phyloP scores from a whole-genome alignment of 2,797 vertebrate species.

The Phataginus tetradactyla region DNA sequence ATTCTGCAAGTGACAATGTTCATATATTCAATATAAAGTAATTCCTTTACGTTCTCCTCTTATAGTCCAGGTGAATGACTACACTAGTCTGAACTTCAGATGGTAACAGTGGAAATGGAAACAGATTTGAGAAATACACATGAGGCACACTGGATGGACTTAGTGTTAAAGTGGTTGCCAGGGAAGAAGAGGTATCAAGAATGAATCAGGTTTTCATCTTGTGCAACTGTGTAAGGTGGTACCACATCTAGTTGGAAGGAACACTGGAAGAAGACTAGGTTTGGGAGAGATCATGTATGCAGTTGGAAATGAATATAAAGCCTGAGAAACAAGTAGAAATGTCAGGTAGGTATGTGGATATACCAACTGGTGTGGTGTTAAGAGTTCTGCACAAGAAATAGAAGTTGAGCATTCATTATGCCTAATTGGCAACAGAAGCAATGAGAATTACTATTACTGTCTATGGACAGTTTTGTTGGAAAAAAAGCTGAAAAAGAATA shows the following conservation, averaged over 20 bases:
- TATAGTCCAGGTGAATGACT: not conserved
- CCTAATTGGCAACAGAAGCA: not conserved
- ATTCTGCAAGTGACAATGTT: not conserved
- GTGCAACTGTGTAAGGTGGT: not conserved
- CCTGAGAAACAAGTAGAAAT: not conserved
- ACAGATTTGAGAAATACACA: not conserved
- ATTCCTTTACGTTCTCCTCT: not conserved
- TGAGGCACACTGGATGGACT: not conserved
- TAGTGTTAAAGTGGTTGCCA: not conserved
- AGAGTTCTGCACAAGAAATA: not conserved
- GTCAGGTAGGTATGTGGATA: not conserved
- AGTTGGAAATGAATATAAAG: not conserved
- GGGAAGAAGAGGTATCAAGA: not conserved
- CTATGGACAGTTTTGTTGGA: not conserved
- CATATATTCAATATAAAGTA: not conserved
- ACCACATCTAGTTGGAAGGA: not conserved
- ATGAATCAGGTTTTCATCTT: not conserved
- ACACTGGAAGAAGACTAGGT: not conserved
- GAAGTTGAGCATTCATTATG: not conserved
- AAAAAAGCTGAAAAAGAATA: not conserved
- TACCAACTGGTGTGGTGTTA: not conserved
- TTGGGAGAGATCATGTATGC: not conserved
- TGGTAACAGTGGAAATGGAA: not conserved
- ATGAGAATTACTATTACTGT: not conserved
- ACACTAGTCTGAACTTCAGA: not conserved